Conservation (phyloP, 2,113 vertebrate genomes). For the Barnardius zonarius region DNA sequence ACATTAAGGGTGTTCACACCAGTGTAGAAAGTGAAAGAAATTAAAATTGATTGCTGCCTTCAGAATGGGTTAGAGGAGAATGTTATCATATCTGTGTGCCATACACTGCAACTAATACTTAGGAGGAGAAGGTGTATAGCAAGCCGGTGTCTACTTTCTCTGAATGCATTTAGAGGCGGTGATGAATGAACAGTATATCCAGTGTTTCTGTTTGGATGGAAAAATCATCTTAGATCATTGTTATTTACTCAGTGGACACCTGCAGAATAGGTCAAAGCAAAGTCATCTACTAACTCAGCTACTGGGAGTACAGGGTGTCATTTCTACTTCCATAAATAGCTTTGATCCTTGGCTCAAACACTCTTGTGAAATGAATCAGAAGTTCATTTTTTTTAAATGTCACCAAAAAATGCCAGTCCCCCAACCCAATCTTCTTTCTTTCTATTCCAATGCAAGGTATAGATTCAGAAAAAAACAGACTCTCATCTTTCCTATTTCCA, state of each 20-base stretch:
- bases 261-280: constrained; percentile 39
- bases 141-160: not conserved
- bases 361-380: not conserved
- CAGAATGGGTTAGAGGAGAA: constrained; percentile 32
- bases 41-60: constrained; percentile 38
- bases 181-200: constrained; percentile 38
- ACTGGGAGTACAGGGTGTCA: not conserved
- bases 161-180: constrained; percentile 39
- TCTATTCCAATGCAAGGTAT: not conserved
- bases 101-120: not conserved
- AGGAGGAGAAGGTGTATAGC: not conserved
- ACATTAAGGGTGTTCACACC: not conserved
- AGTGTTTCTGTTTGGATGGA: not conserved
- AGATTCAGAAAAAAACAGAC: not conserved
- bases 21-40: not conserved
- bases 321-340: not conserved
- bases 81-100: not conserved
- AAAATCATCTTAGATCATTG: constrained; percentile 20
- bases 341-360: not conserved
- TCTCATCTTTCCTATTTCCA: not conserved
- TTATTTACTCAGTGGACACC: constrained; percentile 3
- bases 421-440: not conserved
- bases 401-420: not conserved
- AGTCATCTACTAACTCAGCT: not conserved
- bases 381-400: not conserved